phyloP scores from a whole-genome alignment of 2,113 vertebrate genomes.

The Chinchilla lanigera region DNA sequence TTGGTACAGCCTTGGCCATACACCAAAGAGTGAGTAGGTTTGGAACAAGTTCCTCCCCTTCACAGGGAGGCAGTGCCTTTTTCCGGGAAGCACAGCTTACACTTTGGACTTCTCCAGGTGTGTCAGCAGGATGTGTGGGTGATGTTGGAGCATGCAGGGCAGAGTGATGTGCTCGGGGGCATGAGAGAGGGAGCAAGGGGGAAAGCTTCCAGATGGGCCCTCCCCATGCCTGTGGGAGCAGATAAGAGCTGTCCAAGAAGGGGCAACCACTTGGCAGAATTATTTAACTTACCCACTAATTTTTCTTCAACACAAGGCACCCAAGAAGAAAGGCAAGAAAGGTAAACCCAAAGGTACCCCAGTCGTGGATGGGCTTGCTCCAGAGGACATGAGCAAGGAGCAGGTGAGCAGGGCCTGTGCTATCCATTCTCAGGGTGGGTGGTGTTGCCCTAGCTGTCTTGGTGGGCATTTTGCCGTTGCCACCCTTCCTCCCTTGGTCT shows the following conservation, averaged over 20 bases:
- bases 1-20: background rate
- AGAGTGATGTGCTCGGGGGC: too few relatives aligned
- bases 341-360: conserved; percentile 83
- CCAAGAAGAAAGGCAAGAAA: conserved; percentile 89
- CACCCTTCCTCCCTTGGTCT: background rate
- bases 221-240: too few relatives aligned
- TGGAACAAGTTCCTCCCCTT: background rate
- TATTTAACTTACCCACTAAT: fast-evolving
- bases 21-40: background rate
- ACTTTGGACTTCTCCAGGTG: background rate
- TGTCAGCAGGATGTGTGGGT: background rate
- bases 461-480: fast-evolving
- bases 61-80: background rate
- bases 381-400: conserved; percentile 91
- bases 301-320: conserved; percentile 85
- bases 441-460: background rate
- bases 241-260: background rate
- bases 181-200: background rate
- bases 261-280: too few relatives aligned
- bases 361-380: conserved; percentile 88
- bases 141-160: background rate
- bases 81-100: background rate
- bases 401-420: conserved; percentile 87
- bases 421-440: fast-evolving
- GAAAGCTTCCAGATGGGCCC: background rate